Base-by-base conservation (phyloP, 2,797 vertebrate species). In the Varecia variegata region DNA sequence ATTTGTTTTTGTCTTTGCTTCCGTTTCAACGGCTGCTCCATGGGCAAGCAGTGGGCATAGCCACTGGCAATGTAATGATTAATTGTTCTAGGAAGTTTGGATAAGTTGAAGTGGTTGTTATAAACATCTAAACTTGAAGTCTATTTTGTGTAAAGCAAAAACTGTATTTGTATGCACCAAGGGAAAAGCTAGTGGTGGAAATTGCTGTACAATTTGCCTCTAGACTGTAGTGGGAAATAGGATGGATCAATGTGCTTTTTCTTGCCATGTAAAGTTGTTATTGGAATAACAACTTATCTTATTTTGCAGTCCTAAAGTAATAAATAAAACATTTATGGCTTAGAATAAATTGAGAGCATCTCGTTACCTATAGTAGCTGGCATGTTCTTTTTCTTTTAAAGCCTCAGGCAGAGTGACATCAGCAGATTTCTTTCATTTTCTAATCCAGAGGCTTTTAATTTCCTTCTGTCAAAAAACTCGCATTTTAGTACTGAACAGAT, bases 191-290 rank as follows among this genome's bases (percentile, higher is more conserved):
- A 58, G 94, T 68, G 96, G 27, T 96, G 88, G 93, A 96, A 97
- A 97, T 79, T 93, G 94, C 97, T 97, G 91, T 94, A 97, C 70
- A 70, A 25, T 97, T 98, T 97, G 94, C 88, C 92, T 94, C 62
- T 94, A 74, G 76, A 94, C 74, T 86, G 10, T 91, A 73, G 92
- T 62, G 93, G 95, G 73, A 97, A 92, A 56, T 77, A 83, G 56
- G 84, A 88, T 92, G 35, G 84, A 88, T 97, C 90, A 80, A 45
- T 94, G n/a, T 76, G 76, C 76, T 97, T 97, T 98, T 92, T 58
- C 65, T 97, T 83, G 95, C 9, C 0, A 30, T 56, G 95, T 95
- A 88, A 1, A 0, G 94, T 89, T 96, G 62, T 90, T 43, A 20
- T 71, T 97, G 88, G 86, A 97, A 90, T 96, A 97, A 95, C 93